These are phyloP conservation scores for Kuschelorhynchus macadamiae DNA, from an alignment of 2,888 invertebrate genomes.

Conservation along the genomic window DNA sequence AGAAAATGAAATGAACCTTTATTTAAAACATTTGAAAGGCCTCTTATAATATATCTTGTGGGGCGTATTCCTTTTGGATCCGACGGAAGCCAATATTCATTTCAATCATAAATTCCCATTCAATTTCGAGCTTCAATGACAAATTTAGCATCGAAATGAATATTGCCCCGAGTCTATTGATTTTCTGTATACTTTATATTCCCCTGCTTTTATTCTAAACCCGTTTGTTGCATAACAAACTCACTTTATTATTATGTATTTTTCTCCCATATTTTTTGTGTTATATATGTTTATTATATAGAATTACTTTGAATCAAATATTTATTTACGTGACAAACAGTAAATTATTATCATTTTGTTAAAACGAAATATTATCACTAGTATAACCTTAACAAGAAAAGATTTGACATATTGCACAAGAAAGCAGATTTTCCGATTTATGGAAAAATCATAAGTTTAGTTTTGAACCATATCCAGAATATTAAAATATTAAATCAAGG, in stretches of 20 bases:
- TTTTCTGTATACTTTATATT: constrained; percentile 58
- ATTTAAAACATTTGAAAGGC: constrained; percentile 33
- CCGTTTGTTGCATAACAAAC: constrained; percentile 44
- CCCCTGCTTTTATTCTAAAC: constrained; percentile 57
- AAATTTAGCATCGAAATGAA: constrained; percentile 69
- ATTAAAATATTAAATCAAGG: too few species aligned
- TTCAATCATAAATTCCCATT: constrained; percentile 69
- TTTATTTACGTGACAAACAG: too few species aligned
- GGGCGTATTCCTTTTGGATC: constrained; percentile 36
- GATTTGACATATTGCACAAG: not conserved
- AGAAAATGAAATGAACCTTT: constrained; percentile 6
- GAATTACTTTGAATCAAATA: too few species aligned
- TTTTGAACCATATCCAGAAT: too few species aligned
- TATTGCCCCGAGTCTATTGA: constrained; percentile 67
- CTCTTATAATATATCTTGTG: constrained; percentile 38
- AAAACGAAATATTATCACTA: too few species aligned
- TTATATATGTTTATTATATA: constrained; percentile 5
- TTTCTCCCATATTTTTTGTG: constrained; percentile 5
- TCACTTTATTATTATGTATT: constrained; percentile 19
- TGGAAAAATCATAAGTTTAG: too few species aligned
- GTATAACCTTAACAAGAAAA: too few species aligned
- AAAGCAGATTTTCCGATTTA: too few species aligned
- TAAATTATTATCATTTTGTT: too few species aligned
- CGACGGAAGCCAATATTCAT: constrained; percentile 65
- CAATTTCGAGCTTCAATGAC: constrained; percentile 69